Evolutionary conservation across 2,797 vertebrate genomes (phyloP).

Genomic region (Heteromormyrus szaboi): DNA sequence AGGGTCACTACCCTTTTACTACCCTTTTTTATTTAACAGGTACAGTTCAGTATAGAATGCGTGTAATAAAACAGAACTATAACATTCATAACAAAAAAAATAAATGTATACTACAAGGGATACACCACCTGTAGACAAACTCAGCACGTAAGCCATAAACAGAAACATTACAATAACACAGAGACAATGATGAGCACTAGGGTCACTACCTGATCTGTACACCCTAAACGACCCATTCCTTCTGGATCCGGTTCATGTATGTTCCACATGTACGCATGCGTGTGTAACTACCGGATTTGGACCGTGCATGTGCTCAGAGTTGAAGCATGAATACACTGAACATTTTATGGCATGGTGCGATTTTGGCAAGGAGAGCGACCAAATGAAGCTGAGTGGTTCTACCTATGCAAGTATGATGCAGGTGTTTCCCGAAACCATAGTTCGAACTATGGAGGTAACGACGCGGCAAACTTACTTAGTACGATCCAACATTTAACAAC

Average conservation of each 20-base stretch:
- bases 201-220: background rate
- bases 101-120: no score
- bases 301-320: background rate
- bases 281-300: no score
- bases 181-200: background rate
- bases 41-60: no score
- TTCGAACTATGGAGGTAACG: background rate
- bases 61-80: no score
- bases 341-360: background rate
- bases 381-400: background rate
- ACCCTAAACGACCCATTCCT: background rate
- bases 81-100: no score
- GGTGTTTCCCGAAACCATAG: background rate
- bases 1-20: no score
- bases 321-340: background rate
- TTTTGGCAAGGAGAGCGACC: background rate
- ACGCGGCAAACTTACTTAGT: background rate
- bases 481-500: background rate
- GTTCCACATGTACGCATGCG: no score
- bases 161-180: background rate
- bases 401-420: background rate
- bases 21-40: no score
- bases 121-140: background rate
- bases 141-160: background rate
- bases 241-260: no score